phyloP scores from a whole-genome alignment of 2,888 invertebrate genomes.

The Sinelater perroti region DNA sequence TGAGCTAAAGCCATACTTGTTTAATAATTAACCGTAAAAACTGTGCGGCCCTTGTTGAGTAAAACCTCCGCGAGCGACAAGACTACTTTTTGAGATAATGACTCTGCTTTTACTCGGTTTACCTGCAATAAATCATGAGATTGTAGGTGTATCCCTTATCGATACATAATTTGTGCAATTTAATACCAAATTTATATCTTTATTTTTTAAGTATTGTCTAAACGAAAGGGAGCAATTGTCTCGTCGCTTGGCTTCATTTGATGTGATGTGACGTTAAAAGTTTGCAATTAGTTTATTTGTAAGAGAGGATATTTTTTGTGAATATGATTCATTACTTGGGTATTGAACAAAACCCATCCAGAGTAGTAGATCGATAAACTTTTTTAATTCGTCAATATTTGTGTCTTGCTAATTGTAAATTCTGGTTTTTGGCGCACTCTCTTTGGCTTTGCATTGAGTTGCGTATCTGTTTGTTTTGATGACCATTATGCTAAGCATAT shows the following conservation, averaged over 20 bases:
- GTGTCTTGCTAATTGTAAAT: constrained; percentile 18
- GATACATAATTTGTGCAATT: constrained; percentile 38
- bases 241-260: background rate
- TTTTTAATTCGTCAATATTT: constrained; percentile 12
- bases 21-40: no score
- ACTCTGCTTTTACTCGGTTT: no score
- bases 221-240: background rate
- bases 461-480: constrained; percentile 25
- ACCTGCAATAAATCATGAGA: no score
- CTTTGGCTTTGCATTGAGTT: constrained; percentile 8
- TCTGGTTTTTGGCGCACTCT: constrained; percentile 11
- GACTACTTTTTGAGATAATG: constrained; percentile 17
- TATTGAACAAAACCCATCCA: constrained; percentile 21
- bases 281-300: background rate
- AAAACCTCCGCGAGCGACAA: constrained; percentile 20
- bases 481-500: no score
- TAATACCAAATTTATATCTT: constrained; percentile 42
- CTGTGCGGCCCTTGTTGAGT: constrained; percentile 38
- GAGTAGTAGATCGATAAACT: constrained; percentile 18
- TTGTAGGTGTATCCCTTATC: constrained; percentile 39
- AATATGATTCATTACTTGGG: constrained; percentile 18
- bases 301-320: constrained; percentile 6
- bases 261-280: background rate
- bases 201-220: constrained; percentile 20
- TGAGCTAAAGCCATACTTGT: constrained; percentile 1